These are phyloP conservation scores for Teinopalpus imperialis DNA, from an alignment of 2,888 invertebrate genomes.

Conservation along the genomic window DNA sequence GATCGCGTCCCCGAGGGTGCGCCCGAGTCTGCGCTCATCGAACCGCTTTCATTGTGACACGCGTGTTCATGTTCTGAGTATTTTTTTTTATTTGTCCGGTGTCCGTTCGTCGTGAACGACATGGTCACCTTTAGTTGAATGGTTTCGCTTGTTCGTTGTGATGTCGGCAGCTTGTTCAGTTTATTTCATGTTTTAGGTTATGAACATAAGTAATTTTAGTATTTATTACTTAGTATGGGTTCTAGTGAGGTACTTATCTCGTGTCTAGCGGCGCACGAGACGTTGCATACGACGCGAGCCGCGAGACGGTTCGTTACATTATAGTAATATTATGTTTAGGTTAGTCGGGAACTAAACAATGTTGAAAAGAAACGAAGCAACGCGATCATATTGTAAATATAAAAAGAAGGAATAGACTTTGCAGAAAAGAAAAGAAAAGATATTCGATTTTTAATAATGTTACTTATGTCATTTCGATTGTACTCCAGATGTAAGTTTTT, in stretches of 20 bases:
- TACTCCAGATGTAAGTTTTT: neutral
- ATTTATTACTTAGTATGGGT: slow-evolving; percentile 17
- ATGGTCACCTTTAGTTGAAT: no score
- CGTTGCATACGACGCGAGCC: neutral
- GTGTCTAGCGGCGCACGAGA: neutral
- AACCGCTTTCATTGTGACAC: slow-evolving; percentile 42
- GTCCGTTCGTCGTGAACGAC: no score
- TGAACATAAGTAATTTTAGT: slow-evolving; percentile 16
- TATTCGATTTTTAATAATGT: slow-evolving; percentile 38
- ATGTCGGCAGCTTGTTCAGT: slow-evolving; percentile 14
- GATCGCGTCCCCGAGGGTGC: no score
- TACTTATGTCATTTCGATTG: slow-evolving; percentile 39
- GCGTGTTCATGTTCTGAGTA: neutral
- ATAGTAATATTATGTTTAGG: no score
- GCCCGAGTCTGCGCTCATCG: no score
- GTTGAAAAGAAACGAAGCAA: slow-evolving; percentile 70
- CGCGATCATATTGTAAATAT: slow-evolving; percentile 65
- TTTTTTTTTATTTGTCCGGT: slow-evolving; percentile 1
- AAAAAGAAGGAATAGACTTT: slow-evolving; percentile 47
- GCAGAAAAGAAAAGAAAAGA: slow-evolving; percentile 27
- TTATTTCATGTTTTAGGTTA: slow-evolving; percentile 7
- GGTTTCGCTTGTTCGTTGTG: no score
- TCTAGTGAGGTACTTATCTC: slow-evolving; percentile 14
- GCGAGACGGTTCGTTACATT: no score
- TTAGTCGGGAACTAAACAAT: slow-evolving; percentile 69